Conservation (phyloP, 2,113 vertebrate genomes). For the Aepyceros melampus region DNA sequence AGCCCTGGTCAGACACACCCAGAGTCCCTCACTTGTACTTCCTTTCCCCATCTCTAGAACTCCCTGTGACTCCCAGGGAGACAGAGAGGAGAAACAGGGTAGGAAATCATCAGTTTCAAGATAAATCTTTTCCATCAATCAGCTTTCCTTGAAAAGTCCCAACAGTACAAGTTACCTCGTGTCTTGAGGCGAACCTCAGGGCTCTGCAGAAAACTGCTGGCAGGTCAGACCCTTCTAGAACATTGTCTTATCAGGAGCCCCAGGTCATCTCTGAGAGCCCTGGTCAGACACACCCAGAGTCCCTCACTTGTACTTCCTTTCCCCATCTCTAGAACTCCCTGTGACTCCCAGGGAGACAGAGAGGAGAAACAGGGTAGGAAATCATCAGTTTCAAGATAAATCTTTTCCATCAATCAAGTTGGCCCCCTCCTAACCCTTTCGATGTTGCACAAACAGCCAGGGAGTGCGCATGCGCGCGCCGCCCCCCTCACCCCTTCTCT, state of each 20-base stretch:
- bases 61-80: background rate
- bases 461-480: accelerated
- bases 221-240: background rate
- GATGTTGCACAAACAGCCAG: background rate
- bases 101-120: background rate
- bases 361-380: background rate
- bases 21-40: background rate
- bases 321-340: background rate
- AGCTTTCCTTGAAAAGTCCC: background rate
- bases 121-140: background rate
- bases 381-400: background rate
- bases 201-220: background rate
- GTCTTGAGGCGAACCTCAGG: background rate
- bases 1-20: too few relatives aligned
- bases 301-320: background rate
- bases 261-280: background rate
- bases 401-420: background rate
- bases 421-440: too few relatives aligned
- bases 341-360: background rate
- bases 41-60: background rate
- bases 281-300: too few relatives aligned
- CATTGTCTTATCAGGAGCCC: background rate
- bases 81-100: background rate
- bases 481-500: too few relatives aligned
- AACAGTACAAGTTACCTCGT: background rate